Evolutionary conservation across 2,888 invertebrate species (phyloP), one percentile per base, ranked within the genome.

Genomic region (Prenolepis imparis): DNA sequence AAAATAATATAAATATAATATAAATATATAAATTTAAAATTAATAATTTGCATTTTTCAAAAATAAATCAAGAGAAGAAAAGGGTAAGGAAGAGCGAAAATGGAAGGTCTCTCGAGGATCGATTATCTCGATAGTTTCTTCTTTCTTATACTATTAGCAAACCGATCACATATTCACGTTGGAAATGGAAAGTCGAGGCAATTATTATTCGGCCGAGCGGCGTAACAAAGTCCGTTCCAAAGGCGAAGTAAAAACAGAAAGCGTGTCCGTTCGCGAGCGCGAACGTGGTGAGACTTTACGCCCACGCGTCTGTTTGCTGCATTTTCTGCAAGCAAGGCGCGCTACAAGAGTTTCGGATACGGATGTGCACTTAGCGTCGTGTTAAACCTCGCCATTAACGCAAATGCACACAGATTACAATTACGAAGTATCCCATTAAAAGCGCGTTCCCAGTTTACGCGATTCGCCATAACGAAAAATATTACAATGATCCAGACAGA

Each of bases 201-300:
- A 86, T 90, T 89, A 89, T 90, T 90, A 88, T 90, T 86, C 86
- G 88, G 66, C 80, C 86, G 86, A 85, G 83, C 81, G 80, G 82
- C 85, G 85, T 86, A 84, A 88, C 88, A 72, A 57, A 67, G 86
- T 41, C 82, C 82, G 84, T 86, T 88, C 87, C 84, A 86, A 84
- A 87, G 85, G 73, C 86, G 78, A 89, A 83, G 87, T 87, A 91
- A 90, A 90, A 90, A 91, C 90, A 91, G 90, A 90, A 90, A 90
- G 91, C 90, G 90, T 91, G 87, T 90, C 91, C 88, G 84, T 84
- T 59, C 41, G 36, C 57, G 77, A 59, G n/a, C 66, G 78, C 67
- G 81, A 90, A 86, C 87, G 82, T 84, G 82, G 59, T 83, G 84
- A 87, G 86, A 90, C 86, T 88, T 86, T 75, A 82, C 87, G 82